Conservation (phyloP, 2,888 invertebrate species). For the Steinernema scapterisci region DNA sequence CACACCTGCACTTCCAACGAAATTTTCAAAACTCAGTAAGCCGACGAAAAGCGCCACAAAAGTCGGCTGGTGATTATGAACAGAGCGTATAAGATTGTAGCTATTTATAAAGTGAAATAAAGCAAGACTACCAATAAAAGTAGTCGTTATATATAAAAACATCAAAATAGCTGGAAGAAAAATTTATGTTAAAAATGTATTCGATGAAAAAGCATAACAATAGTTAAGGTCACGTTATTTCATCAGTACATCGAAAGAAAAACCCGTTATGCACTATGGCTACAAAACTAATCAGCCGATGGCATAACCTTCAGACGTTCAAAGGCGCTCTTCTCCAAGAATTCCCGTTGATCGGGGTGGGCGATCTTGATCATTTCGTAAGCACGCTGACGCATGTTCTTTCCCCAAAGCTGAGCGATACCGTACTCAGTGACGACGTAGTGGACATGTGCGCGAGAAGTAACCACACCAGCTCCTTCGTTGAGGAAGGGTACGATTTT, state of each 20-base stretch:
- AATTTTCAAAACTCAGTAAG: constrained; percentile 52
- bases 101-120: too few species aligned
- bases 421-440: constrained; percentile 92
- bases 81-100: too few species aligned
- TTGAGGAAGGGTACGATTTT: constrained; percentile 85
- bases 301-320: constrained; percentile 74
- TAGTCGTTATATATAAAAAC: too few species aligned
- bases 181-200: too few species aligned
- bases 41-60: too few species aligned
- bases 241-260: not conserved
- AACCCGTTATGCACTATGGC: not conserved
- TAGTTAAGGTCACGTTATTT: too few species aligned
- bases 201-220: too few species aligned
- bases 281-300: constrained; percentile 42
- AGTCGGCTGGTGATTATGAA: too few species aligned
- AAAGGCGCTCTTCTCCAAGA: constrained; percentile 84
- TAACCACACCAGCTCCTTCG: constrained; percentile 89
- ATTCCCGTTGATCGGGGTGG: constrained; percentile 84
- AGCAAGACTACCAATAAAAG: too few species aligned
- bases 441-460: constrained; percentile 86
- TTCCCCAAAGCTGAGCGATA: constrained; percentile 86
- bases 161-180: too few species aligned
- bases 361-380: constrained; percentile 85
- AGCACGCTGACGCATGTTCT: constrained; percentile 84
- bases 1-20: constrained; percentile 52